Evolutionary conservation across 1,140 invertebrate genomes (phyloP).

Genomic region (Phymorhynchus buccinoides): DNA sequence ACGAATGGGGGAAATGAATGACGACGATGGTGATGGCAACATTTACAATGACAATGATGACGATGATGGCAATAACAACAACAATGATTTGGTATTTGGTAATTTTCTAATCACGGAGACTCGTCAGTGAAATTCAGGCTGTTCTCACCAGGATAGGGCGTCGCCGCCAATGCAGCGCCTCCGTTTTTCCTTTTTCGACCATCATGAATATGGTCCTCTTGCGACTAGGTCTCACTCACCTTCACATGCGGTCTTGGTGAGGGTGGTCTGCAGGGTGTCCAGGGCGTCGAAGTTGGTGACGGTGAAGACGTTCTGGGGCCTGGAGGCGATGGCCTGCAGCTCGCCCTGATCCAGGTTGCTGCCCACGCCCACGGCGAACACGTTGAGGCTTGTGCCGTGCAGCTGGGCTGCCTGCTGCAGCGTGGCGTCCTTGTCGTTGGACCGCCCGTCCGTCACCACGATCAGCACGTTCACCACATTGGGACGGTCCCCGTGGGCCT

Average conservation of each 20-base stretch:
- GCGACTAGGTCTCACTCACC: slow-evolving; percentile 46
- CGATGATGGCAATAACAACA: too few relatives aligned
- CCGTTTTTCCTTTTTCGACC: slow-evolving; percentile 53
- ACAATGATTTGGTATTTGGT: too few relatives aligned
- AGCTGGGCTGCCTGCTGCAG: slow-evolving; percentile 43
- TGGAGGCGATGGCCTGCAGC: slow-evolving; percentile 55
- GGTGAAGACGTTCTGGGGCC: slow-evolving; percentile 51
- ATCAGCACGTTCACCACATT: slow-evolving; percentile 58
- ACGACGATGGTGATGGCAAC: too few relatives aligned
- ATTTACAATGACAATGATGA: too few relatives aligned
- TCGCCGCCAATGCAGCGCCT: too few relatives aligned
- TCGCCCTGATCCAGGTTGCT: slow-evolving; percentile 51
- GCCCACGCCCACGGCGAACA: slow-evolving; percentile 62
- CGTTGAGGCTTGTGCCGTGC: slow-evolving; percentile 48
- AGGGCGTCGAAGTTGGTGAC: slow-evolving; percentile 56
- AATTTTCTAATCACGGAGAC: too few relatives aligned
- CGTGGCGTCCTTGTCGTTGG: slow-evolving; percentile 46
- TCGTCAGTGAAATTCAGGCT: too few relatives aligned
- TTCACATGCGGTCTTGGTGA: slow-evolving; percentile 59
- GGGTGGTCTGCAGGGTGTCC: slow-evolving; percentile 49
- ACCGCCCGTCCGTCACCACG: slow-evolving; percentile 59
- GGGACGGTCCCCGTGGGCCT: slow-evolving; percentile 57
- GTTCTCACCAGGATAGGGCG: too few relatives aligned
- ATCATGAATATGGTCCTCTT: slow-evolving; percentile 57
- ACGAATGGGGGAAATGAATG: too few relatives aligned